Evolutionary conservation across 2,113 vertebrate genomes (phyloP).

Genomic region (Calypte anna): DNA sequence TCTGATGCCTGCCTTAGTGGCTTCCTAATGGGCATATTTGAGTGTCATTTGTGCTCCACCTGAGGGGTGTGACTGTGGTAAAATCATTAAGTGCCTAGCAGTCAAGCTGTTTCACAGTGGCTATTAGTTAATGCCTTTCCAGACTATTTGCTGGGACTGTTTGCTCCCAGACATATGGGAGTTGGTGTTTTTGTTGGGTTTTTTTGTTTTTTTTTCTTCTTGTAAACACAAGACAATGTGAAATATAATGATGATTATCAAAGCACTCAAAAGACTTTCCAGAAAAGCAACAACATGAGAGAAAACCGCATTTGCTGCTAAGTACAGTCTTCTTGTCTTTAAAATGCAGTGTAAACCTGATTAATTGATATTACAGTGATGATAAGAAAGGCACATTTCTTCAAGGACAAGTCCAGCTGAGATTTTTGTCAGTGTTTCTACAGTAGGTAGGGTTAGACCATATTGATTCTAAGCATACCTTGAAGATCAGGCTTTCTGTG

Average conservation of each 20-base stretch:
- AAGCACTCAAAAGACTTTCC: not conserved
- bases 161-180: not conserved
- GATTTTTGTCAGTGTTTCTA: not conserved
- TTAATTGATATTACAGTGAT: not conserved
- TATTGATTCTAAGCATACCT: not conserved
- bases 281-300: not conserved
- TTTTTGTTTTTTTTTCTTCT: not conserved
- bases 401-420: not conserved
- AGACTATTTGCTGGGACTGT: not conserved
- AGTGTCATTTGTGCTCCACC: not conserved
- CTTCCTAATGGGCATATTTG: not conserved
- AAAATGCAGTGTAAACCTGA: not conserved
- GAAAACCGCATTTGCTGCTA: not conserved
- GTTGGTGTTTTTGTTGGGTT: too few species aligned
- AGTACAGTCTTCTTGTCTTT: not conserved
- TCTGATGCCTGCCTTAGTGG: not conserved
- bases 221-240: not conserved
- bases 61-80: not conserved
- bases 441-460: not conserved
- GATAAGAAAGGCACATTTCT: not conserved
- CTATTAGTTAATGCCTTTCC: not conserved
- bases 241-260: not conserved
- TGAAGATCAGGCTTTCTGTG: not conserved
- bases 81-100: not conserved
- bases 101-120: not conserved